Percentiles rank a stretch among this genome's conserved stretches.
Conservation (phyloP, 2,797 vertebrate species). For the Tokudaia tokunoshimensis region DNA sequence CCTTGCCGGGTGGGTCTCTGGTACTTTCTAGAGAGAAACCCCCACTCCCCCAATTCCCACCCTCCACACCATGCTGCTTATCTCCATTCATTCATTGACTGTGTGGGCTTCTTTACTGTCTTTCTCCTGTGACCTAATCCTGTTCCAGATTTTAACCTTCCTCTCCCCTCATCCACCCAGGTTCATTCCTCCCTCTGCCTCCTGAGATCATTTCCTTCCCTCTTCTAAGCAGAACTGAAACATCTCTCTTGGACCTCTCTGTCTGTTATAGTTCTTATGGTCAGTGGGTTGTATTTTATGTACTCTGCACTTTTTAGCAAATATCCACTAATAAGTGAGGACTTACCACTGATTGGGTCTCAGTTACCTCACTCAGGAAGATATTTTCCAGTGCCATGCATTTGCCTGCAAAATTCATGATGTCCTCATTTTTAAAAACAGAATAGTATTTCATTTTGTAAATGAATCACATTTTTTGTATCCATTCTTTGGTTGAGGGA, state of each 20-base stretch:
- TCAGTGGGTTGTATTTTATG: neutral
- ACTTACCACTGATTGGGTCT: neutral
- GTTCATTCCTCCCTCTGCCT: accelerated
- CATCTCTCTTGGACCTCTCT: too few species aligned
- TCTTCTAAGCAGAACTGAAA: too few species aligned
- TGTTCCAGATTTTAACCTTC: neutral
- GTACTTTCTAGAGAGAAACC: neutral
- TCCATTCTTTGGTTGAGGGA: neutral
- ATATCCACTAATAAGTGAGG: neutral
- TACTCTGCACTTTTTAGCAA: neutral
- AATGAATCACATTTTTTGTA: neutral
- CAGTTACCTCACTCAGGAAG: neutral
- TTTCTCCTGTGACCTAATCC: neutral
- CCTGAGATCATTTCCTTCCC: too few species aligned
- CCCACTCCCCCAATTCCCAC: too few species aligned
- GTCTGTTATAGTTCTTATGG: too few species aligned
- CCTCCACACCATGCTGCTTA: neutral
- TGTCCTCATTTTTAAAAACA: neutral
- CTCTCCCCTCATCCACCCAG: neutral
- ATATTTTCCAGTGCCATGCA: neutral
- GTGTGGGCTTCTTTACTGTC: neutral
- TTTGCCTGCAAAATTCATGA: neutral
- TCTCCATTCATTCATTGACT: neutral
- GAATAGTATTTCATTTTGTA: neutral
- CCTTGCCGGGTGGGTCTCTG: neutral